A percentile compares a stretch with the other conserved stretches of the same genome.
Evolutionary conservation across 2,888 invertebrate species (phyloP).

Genomic region (Phoronis australis): DNA sequence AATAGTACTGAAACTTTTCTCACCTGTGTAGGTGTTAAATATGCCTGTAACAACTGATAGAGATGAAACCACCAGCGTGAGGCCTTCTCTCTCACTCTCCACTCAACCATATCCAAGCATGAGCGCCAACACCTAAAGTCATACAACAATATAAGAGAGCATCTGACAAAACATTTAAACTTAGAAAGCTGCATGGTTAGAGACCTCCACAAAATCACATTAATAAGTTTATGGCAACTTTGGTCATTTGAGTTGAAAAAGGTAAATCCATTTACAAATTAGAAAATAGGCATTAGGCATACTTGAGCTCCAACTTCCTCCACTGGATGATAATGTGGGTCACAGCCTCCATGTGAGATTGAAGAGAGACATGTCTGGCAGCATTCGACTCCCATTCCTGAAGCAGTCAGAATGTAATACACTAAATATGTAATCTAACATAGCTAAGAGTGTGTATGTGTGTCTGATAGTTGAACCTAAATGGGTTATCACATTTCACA

Average conservation of each 20-base stretch:
- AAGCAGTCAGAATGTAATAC: conserved; percentile 3
- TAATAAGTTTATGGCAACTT: neutral
- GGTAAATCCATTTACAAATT: too few relatives aligned
- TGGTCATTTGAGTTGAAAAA: neutral
- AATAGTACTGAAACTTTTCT: too few relatives aligned
- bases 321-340: conserved; percentile 80
- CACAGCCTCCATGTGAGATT: conserved; percentile 66
- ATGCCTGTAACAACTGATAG: conserved; percentile 54
- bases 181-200: too few relatives aligned
- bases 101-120: conserved; percentile 66
- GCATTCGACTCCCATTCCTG: conserved; percentile 90
- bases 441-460: too few relatives aligned
- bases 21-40: too few relatives aligned
- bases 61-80: conserved; percentile 89
- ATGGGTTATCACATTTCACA: too few relatives aligned
- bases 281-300: too few relatives aligned
- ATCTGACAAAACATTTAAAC: too few relatives aligned
- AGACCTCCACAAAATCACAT: neutral
- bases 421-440: too few relatives aligned
- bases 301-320: conserved; percentile 80
- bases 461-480: too few relatives aligned
- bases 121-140: conserved; percentile 70
- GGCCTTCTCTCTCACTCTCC: conserved; percentile 57
- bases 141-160: neutral
- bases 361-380: conserved; percentile 77